phyloP scores from a whole-genome alignment of 2,113 vertebrate species.

The Mastomys coucha region DNA sequence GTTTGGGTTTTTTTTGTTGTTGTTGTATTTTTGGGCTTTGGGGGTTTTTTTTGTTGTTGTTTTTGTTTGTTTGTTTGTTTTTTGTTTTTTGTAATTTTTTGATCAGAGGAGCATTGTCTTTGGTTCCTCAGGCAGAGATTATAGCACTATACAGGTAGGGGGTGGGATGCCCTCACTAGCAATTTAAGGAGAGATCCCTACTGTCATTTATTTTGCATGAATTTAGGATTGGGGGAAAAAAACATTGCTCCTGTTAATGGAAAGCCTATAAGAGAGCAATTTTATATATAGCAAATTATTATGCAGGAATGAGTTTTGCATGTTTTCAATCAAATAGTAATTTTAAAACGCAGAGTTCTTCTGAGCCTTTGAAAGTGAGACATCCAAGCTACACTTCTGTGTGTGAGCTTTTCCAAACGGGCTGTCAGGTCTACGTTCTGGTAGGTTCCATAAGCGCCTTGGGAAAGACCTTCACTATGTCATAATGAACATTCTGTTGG shows the following conservation, averaged over 20 bases:
- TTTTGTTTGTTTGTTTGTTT: no score
- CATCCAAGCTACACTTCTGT: background rate
- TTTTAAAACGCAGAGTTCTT: slow-evolving; percentile 24
- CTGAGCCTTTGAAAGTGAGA: background rate
- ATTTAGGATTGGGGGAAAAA: slow-evolving; percentile 26
- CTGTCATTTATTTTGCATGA: background rate
- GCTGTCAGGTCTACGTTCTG: background rate
- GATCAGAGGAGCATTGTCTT: background rate
- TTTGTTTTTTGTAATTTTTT: background rate
- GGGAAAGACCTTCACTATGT: background rate
- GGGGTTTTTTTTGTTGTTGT: no score
- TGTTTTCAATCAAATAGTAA: slow-evolving; percentile 23
- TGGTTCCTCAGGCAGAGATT: background rate
- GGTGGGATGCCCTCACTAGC: background rate
- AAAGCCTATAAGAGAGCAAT: slow-evolving; percentile 2
- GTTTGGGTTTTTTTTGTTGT: no score
- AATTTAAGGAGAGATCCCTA: background rate
- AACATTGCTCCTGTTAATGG: background rate
- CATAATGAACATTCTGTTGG: background rate
- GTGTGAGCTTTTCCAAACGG: background rate
- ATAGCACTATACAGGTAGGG: background rate
- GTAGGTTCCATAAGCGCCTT: no score
- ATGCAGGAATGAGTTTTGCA: background rate
- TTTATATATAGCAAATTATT: background rate
- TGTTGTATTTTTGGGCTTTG: no score